These are phyloP conservation scores for Puffinus mauretanicus DNA, from an alignment of 2,113 vertebrate species.

Conservation along the genomic window DNA sequence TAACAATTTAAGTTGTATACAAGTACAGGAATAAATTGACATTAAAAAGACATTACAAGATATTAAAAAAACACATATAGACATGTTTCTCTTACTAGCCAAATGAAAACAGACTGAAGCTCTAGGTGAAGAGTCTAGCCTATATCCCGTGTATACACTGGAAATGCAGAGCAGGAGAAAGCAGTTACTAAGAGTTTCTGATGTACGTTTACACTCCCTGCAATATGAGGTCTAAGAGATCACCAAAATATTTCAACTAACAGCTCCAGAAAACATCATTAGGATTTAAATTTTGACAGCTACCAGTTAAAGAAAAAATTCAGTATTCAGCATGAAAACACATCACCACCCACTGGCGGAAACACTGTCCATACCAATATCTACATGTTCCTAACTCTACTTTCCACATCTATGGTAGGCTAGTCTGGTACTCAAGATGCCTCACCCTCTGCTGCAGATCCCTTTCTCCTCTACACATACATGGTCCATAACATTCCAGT, in stretches of 20 bases:
- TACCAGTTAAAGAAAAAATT: background rate
- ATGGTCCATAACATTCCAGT: rapidly evolving
- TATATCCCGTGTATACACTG: too few relatives aligned
- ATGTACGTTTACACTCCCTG: background rate
- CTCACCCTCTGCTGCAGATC: background rate
- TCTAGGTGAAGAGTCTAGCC: background rate
- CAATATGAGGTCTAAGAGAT: background rate
- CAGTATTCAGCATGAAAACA: background rate
- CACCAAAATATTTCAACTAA: background rate
- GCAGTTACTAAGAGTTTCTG: background rate
- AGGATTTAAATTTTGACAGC: background rate
- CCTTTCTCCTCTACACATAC: background rate
- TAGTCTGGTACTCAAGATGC: background rate
- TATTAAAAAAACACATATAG: rapidly evolving
- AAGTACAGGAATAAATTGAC: background rate
- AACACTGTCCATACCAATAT: background rate
- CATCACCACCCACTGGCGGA: background rate
- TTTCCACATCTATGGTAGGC: background rate
- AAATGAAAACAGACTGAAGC: background rate
- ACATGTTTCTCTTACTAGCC: background rate
- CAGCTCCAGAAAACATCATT: background rate
- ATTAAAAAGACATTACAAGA: background rate
- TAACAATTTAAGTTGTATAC: background rate
- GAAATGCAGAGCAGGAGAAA: background rate
- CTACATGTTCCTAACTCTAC: background rate